Evolutionary conservation across 2,113 vertebrate genomes (phyloP).

Genomic region (Chaetorhynchus papuensis): DNA sequence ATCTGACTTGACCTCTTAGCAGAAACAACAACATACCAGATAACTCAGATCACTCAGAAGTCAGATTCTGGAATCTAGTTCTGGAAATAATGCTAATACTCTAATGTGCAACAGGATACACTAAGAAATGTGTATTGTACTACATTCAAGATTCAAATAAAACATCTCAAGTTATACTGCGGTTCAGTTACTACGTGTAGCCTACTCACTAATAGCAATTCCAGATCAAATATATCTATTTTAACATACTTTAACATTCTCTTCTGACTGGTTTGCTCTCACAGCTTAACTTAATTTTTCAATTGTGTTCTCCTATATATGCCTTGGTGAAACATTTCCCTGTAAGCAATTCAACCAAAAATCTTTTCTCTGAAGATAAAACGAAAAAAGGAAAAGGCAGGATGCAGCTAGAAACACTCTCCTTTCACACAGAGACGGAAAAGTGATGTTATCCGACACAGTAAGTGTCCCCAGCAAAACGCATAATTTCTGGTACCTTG

Average conservation of each 20-base stretch:
- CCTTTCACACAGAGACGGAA: neutral
- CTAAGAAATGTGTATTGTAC: neutral
- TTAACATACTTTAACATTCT: neutral
- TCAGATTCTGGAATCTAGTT: neutral
- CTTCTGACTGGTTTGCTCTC: neutral
- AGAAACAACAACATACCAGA: neutral
- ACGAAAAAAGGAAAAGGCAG: neutral
- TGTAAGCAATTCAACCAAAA: neutral
- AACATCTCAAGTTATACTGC: neutral
- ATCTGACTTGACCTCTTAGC: neutral
- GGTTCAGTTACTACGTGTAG: neutral
- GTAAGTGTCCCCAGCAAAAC: neutral
- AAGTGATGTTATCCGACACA: neutral
- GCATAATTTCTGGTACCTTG: neutral
- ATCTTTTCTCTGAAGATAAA: neutral
- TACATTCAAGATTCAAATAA: neutral
- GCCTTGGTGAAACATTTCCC: neutral
- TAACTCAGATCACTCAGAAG: neutral
- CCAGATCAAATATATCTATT: neutral
- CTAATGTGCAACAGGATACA: neutral
- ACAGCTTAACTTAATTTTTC: neutral
- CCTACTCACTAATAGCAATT: neutral
- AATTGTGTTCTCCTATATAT: neutral
- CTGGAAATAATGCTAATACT: neutral
- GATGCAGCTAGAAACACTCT: neutral